Evolutionary conservation across 2,888 invertebrate genomes (phyloP).

Genomic region (Pyrrhia umbra): DNA sequence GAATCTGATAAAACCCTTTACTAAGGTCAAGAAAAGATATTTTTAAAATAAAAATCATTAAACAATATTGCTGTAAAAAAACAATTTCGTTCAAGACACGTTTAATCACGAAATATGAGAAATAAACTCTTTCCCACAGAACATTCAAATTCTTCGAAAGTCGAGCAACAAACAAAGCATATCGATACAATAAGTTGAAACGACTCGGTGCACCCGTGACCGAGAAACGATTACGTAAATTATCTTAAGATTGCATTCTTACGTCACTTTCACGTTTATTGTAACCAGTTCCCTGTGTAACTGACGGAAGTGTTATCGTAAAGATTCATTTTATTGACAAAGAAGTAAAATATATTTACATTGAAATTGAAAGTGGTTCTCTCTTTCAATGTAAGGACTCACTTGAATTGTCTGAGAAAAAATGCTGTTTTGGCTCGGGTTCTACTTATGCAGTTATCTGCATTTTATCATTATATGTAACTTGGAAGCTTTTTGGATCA

Average conservation of each 20-base stretch:
- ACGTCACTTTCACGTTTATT: conserved; percentile 15
- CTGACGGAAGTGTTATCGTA: neutral
- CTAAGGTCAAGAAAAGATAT: neutral
- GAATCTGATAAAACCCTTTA: conserved; percentile 5
- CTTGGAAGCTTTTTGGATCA: no score
- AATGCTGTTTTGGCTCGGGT: no score
- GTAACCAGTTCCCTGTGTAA: conserved; percentile 11
- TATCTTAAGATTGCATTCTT: conserved; percentile 34
- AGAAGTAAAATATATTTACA: neutral
- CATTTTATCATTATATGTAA: no score
- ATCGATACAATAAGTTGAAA: conserved; percentile 14
- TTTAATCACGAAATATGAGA: neutral
- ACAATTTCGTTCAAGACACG: neutral
- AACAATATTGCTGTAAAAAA: neutral
- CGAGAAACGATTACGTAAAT: conserved; percentile 49
- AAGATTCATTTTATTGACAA: neutral
- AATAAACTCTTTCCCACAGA: neutral
- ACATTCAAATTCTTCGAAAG: neutral
- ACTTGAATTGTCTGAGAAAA: no score
- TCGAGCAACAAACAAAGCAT: neutral
- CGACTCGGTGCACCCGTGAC: conserved; percentile 40
- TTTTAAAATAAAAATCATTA: neutral
- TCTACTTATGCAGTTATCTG: no score
- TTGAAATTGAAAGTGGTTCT: neutral
- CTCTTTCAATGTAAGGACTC: no score